Conservation (phyloP, 2,888 invertebrate genomes). For the Drosophila atripex region DNA sequence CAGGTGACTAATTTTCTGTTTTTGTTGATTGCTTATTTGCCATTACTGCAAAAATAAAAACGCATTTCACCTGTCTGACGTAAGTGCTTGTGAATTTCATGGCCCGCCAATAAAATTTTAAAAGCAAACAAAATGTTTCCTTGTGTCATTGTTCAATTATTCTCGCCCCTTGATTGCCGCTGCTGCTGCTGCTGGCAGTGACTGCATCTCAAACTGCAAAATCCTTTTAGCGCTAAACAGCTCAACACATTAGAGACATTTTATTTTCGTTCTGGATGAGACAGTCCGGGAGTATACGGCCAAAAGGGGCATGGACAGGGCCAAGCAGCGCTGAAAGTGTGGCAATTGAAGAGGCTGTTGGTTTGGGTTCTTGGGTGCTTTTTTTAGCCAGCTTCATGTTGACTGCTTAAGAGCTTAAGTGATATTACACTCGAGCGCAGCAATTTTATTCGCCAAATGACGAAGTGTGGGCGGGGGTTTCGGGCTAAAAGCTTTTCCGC, state of each 20-base stretch:
- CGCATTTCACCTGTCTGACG: constrained; percentile 33
- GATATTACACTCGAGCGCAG: constrained; percentile 77
- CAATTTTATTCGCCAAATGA: constrained; percentile 70
- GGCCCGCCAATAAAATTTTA: constrained; percentile 25
- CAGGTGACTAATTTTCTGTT: constrained; percentile 38
- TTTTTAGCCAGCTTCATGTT: constrained; percentile 10
- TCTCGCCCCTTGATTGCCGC: constrained; percentile 16
- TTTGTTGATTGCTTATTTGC: constrained; percentile 48
- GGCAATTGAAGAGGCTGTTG: constrained; percentile 40
- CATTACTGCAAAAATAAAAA: constrained; percentile 31
- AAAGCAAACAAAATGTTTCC: constrained; percentile 25
- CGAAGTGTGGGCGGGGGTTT: constrained; percentile 35
- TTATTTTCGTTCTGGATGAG: constrained; percentile 46
- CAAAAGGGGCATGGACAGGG: constrained; percentile 9
- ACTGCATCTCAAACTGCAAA: constrained; percentile 49
- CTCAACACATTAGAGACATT: constrained; percentile 60
- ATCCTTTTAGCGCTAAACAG: constrained; percentile 75
- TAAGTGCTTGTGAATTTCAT: constrained; percentile 16
- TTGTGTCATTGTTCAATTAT: constrained; percentile 45
- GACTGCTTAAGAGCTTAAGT: constrained; percentile 78
- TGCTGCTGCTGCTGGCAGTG: constrained; percentile 9
- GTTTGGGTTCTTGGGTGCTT: constrained; percentile 19
- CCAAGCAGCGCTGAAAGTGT: constrained; percentile 37
- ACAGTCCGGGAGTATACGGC: constrained; percentile 49
- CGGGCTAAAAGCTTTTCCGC: constrained; percentile 71